These are phyloP conservation scores for Metacarcinus magister DNA, from an alignment of 2,888 invertebrate genomes.

Conservation along the genomic window DNA sequence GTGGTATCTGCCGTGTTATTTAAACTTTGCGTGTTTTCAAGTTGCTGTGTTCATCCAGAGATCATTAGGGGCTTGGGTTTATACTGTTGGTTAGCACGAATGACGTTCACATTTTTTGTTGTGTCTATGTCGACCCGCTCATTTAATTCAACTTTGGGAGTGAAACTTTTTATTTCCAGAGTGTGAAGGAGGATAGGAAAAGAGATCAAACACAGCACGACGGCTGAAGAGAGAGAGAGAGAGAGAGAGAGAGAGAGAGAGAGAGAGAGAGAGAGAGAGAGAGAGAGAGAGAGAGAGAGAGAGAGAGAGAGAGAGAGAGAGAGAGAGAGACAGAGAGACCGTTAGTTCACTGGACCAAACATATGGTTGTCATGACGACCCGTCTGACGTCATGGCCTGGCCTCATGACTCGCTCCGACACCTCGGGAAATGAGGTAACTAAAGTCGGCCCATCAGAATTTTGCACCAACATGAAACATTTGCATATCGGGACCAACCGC, in stretches of 20 bases:
- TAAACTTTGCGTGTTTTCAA: conserved; percentile 3
- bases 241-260: conserved; percentile 40
- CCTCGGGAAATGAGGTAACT: conserved; percentile 46
- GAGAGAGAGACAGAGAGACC: not conserved
- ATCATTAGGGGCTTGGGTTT: not conserved
- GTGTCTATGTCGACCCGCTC: not conserved
- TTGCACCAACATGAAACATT: not conserved
- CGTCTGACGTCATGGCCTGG: conserved; percentile 28
- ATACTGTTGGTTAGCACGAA: not conserved
- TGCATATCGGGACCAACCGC: not conserved
- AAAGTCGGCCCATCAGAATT: not conserved
- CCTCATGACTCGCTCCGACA: conserved; percentile 39
- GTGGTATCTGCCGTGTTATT: conserved; percentile 15
- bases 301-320: not conserved
- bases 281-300: not conserved
- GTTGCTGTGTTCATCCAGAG: not conserved
- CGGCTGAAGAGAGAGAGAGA: not conserved
- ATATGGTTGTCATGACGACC: conserved; percentile 68
- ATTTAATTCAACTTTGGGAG: not conserved
- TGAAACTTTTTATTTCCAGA: not conserved
- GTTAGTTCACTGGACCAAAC: conserved; percentile 61
- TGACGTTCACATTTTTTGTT: not conserved
- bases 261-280: conserved; percentile 44
- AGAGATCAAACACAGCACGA: not conserved
- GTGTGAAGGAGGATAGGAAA: not conserved